Evolutionary conservation across 2,888 invertebrate species (phyloP), one percentile per base, ranked within the genome.

Genomic region (Athalia cordata): DNA sequence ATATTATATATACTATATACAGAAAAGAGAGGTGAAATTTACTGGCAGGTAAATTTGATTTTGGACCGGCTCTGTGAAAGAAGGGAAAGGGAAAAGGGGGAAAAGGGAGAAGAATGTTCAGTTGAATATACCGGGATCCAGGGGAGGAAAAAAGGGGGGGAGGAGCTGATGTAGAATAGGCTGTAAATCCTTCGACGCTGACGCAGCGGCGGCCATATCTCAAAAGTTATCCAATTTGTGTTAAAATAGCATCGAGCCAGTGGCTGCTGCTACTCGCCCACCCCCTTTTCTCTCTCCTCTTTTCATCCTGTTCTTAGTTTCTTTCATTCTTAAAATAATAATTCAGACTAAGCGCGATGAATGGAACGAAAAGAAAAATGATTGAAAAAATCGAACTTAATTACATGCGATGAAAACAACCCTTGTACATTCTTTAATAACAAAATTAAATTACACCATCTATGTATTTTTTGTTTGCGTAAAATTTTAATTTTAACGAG

Each of bases 171-270:
- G 85, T 84, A 86, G 86, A 87, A 85, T 88, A 85, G 86, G 84
- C 86, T 84, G 86, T 88, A 88, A 89, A 89, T 89, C 85, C 83
- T 86, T 83, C 81, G 81, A 85, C 84, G 87, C 87, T 88, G 88
- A 88, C 87, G 84, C 87, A 86, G 87, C 87, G 83, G 81, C 84
- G 84, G 84, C 85, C 85, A 87, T 88, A 87, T 87, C 87, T 88
- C 87, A 88, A 88, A 88, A 88, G 87, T 89, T 89, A 88, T 89
- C 86, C 87, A 88, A 89, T 89, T 88, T 87, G 87, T 85, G 86
- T 87, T 88, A 87, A 87, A 88, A 87, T 87, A 86, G 86, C 86
- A 87, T 85, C 87, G 85, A 85, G 82, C 83, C 83, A 77, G 79
- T 82, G 83, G 85, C 84, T 85, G 83, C 80, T 15, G 9, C 55